phyloP scores from a whole-genome alignment of 2,888 invertebrate species.

The Pocota personata region DNA sequence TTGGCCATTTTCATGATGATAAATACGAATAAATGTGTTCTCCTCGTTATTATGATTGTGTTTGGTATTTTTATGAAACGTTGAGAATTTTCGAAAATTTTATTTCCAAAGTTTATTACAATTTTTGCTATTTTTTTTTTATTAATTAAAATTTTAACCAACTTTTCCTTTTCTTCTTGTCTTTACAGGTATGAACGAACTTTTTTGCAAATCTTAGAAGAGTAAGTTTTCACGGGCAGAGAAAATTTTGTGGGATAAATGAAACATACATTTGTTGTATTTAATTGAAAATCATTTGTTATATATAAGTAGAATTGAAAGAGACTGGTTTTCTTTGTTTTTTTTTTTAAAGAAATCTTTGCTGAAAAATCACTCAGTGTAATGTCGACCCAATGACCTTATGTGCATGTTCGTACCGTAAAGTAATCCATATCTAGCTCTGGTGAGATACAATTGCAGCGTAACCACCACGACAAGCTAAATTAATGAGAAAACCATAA shows the following conservation, averaged over 20 bases:
- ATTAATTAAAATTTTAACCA: not conserved
- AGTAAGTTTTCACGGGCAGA: not conserved
- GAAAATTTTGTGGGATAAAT: not conserved
- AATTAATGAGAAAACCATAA: constrained; percentile 73
- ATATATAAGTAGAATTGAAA: too few species aligned
- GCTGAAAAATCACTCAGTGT: constrained; percentile 23
- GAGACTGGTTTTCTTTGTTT: too few species aligned
- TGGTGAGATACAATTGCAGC: constrained; percentile 38
- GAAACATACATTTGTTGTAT: too few species aligned
- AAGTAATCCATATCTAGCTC: constrained; percentile 52
- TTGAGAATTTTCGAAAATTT: too few species aligned
- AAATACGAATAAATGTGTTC: not conserved
- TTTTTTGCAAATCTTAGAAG: not conserved
- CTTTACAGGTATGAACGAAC: constrained; percentile 53
- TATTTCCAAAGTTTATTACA: too few species aligned
- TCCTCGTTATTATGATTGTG: not conserved
- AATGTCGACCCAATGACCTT: constrained; percentile 68
- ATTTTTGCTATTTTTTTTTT: not conserved
- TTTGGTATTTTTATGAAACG: constrained; percentile 5
- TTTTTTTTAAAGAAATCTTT: not conserved
- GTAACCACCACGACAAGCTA: constrained; percentile 40
- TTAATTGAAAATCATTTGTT: not conserved
- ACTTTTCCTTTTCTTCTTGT: constrained; percentile 1
- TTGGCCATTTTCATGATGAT: constrained; percentile 8
- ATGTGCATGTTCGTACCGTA: constrained; percentile 46